Conservation (phyloP, 2,113 vertebrate genomes). For the Gasterosteus aculeatus region DNA sequence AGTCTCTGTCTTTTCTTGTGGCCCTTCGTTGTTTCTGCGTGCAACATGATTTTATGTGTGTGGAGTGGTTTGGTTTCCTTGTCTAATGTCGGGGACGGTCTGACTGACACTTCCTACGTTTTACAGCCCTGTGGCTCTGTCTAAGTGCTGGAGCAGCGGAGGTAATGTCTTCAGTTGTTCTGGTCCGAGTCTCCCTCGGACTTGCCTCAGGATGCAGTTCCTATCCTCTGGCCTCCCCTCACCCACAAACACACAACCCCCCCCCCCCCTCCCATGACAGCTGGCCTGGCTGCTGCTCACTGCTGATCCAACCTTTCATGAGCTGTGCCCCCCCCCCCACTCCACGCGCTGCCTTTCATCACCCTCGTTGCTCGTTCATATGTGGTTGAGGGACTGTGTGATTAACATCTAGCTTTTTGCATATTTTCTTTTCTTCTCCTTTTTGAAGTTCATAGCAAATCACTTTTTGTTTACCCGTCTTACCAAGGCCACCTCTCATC, state of each 20-base stretch:
- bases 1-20: constrained; percentile 59
- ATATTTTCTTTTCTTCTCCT: constrained; percentile 6
- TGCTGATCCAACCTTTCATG: constrained; percentile 59
- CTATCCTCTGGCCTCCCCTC: constrained; percentile 62
- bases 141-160: constrained; percentile 75
- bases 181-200: constrained; percentile 55
- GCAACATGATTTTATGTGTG: constrained; percentile 45
- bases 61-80: constrained; percentile 40
- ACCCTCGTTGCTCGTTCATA: constrained; percentile 21
- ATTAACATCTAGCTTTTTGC: constrained; percentile 12
- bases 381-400: constrained; percentile 18
- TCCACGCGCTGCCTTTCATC: constrained; percentile 42
- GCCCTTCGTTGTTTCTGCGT: constrained; percentile 55
- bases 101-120: constrained; percentile 74
- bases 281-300: constrained; percentile 73
- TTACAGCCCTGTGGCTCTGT: constrained; percentile 79
- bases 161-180: constrained; percentile 76
- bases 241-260: constrained; percentile 38
- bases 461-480: constrained; percentile 21
- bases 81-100: constrained; percentile 46
- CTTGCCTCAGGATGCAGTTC: constrained; percentile 71
- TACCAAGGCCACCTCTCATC: constrained; percentile 35
- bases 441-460: not conserved
- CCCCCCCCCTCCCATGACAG: constrained; percentile 49
- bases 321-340: constrained; percentile 22